Evolutionary conservation across 1,140 invertebrate species (phyloP).

Genomic region (Tigriopus japonicus): DNA sequence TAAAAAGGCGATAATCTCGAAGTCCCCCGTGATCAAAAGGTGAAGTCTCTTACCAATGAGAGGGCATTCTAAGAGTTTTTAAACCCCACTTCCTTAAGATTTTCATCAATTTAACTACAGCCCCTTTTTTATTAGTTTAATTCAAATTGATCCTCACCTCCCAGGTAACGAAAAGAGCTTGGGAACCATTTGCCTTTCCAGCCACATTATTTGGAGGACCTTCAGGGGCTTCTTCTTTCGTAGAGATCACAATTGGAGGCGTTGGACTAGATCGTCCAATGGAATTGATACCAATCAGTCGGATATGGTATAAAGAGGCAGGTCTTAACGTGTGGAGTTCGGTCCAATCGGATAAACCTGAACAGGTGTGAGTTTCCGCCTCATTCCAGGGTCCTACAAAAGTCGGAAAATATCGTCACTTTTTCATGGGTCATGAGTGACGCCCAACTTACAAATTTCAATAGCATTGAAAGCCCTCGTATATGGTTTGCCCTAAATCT

Average conservation of each 20-base stretch:
- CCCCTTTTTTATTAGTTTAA: too few relatives aligned
- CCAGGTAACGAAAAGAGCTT: constrained; percentile 26
- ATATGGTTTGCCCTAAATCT: too few relatives aligned
- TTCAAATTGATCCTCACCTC: constrained; percentile 22
- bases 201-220: constrained; percentile 24
- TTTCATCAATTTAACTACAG: too few relatives aligned
- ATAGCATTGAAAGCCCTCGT: too few relatives aligned
- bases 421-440: too few relatives aligned
- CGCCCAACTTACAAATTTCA: too few relatives aligned
- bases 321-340: constrained; percentile 20
- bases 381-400: constrained; percentile 16
- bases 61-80: background rate
- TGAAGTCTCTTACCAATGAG: background rate
- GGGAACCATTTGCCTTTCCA: constrained; percentile 24
- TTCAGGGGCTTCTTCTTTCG: constrained; percentile 26
- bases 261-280: constrained; percentile 23
- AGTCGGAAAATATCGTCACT: too few relatives aligned
- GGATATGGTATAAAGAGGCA: constrained; percentile 23
- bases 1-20: constrained; percentile 24
- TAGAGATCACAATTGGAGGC: constrained; percentile 18
- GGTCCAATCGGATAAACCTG: constrained; percentile 15
- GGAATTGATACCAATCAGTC: constrained; percentile 26
- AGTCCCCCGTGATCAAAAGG: too few relatives aligned
- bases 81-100: too few relatives aligned
- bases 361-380: constrained; percentile 12